Evolutionary conservation across 2,797 vertebrate genomes (phyloP).

Genomic region (Alauda arvensis): DNA sequence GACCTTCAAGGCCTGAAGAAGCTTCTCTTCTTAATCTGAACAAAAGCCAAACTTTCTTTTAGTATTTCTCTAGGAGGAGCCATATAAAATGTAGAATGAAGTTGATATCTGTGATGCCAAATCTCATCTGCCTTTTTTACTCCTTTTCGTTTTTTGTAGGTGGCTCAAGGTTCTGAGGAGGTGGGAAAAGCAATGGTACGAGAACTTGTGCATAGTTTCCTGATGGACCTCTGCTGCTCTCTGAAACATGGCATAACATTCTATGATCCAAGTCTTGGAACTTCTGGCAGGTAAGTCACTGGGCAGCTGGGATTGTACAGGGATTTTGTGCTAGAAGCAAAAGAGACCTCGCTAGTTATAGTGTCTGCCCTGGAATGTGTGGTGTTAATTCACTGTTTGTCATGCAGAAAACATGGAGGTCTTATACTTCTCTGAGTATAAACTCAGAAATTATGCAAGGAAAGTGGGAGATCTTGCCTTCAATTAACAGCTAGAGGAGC

Average conservation of each 20-base stretch:
- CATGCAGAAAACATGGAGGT: not conserved
- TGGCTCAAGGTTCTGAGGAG: conserved; percentile 61
- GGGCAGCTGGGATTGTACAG: not conserved
- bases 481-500: not conserved
- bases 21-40: not conserved
- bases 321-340: not conserved
- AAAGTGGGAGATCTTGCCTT: not conserved
- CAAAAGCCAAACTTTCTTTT: not conserved
- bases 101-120: not conserved
- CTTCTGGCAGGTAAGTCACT: conserved; percentile 79
- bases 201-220: conserved; percentile 86
- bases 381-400: not conserved
- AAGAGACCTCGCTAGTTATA: not conserved
- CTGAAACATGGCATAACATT: conserved; percentile 93
- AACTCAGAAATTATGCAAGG: not conserved
- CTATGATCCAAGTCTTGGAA: conserved; percentile 87
- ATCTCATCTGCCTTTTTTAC: not conserved
- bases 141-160: conserved; percentile 4
- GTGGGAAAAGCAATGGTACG: conserved; percentile 74
- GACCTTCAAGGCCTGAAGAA: not conserved
- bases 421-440: not conserved
- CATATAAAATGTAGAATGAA: not conserved
- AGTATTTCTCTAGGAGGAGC: not conserved
- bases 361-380: not conserved
- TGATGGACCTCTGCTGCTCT: conserved; percentile 90